Percentiles rank a stretch among this genome's conserved stretches.
phyloP scores from a whole-genome alignment of 2,113 vertebrate species.

The Accipiter virgatus region DNA sequence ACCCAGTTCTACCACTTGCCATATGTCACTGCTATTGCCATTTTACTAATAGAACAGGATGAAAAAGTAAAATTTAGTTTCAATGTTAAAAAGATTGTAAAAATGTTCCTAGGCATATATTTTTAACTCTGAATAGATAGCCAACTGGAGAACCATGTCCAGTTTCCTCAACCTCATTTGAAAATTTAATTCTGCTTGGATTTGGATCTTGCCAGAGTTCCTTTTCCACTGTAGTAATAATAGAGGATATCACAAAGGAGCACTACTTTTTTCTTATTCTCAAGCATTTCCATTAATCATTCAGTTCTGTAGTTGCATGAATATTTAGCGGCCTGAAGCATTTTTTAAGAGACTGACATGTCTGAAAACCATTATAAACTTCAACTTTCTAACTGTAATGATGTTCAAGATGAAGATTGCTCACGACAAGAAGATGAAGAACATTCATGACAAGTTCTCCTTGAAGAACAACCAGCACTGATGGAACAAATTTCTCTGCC shows the following conservation, averaged over 20 bases:
- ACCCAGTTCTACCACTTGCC: neutral
- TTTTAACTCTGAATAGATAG: neutral
- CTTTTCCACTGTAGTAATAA: neutral
- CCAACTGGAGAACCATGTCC: neutral
- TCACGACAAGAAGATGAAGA: conserved; percentile 18
- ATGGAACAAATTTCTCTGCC: neutral
- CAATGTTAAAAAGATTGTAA: neutral
- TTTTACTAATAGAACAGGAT: neutral
- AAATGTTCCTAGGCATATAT: neutral
- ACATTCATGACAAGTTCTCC: neutral
- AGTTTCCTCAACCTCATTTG: neutral
- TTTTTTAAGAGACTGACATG: neutral
- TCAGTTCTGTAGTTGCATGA: neutral
- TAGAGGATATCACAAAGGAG: neutral
- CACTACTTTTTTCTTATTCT: neutral
- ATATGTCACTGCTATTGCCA: neutral
- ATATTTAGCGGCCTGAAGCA: neutral
- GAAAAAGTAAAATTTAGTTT: neutral
- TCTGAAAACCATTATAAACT: conserved; percentile 8
- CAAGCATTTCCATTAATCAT: conserved; percentile 4
- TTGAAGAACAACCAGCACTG: conserved; percentile 1
- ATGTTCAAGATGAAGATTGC: neutral
- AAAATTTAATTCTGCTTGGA: conserved; percentile 8
- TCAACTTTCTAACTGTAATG: neutral
- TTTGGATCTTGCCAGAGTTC: neutral